A percentile compares a stretch with the other conserved stretches of the same genome.
These are phyloP conservation scores for Heliconius ethilla DNA, from an alignment of 2,888 invertebrate genomes.

Conservation along the genomic window DNA sequence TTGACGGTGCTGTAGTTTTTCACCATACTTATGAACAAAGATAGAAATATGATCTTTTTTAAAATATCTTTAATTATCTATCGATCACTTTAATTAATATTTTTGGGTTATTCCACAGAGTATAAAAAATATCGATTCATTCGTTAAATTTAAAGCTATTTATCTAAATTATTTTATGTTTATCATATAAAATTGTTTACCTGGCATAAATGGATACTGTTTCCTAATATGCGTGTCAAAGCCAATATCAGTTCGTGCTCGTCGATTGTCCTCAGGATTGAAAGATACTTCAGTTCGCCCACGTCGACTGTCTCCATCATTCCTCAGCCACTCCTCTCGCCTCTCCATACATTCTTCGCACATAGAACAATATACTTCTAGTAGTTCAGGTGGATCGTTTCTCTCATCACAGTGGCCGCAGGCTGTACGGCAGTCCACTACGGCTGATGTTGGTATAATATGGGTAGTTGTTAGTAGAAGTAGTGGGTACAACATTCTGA, in stretches of 20 bases:
- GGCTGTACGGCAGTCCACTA: constrained; percentile 61
- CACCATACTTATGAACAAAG: background rate
- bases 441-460: constrained; percentile 27
- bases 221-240: background rate
- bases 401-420: constrained; percentile 58
- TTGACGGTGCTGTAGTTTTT: background rate
- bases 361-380: constrained; percentile 72
- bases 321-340: constrained; percentile 49
- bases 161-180: too few species aligned
- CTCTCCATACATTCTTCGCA: constrained; percentile 66
- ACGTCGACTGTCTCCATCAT: background rate
- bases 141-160: too few species aligned
- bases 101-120: too few species aligned
- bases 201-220: background rate
- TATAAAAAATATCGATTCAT: too few species aligned
- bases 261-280: background rate
- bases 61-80: background rate
- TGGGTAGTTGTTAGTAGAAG: constrained; percentile 7
- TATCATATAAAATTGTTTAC: background rate
- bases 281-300: background rate
- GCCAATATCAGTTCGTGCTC: background rate
- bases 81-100: background rate
- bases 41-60: too few species aligned
- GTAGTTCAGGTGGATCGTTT: constrained; percentile 49
- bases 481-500: constrained; percentile 12